Evolutionary conservation across 2,113 vertebrate genomes (phyloP).

Genomic region (Pygathrix nemaeus): DNA sequence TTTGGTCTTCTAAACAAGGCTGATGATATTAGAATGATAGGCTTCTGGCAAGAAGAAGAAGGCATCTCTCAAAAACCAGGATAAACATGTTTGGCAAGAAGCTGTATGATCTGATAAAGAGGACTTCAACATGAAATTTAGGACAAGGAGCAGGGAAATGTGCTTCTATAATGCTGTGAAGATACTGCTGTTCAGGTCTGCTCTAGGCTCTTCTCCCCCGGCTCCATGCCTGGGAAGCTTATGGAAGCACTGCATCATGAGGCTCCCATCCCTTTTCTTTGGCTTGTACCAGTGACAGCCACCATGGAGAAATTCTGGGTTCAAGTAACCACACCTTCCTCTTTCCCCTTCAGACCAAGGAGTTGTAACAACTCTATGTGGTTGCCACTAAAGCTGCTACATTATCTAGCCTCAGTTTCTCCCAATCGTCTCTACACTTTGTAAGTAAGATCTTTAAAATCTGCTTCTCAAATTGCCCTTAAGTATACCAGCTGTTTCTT

Average conservation of each 20-base stretch:
- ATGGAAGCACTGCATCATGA: too few relatives aligned
- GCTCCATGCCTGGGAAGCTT: neutral
- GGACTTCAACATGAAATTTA: neutral
- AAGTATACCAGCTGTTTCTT: neutral
- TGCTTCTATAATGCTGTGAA: neutral
- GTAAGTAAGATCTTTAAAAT: neutral
- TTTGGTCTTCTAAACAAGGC: neutral
- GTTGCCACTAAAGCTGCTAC: neutral
- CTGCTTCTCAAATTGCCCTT: neutral
- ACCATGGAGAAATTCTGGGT: neutral
- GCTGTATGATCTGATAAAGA: neutral
- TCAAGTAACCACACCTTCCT: neutral
- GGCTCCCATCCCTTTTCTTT: neutral
- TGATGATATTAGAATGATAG: neutral
- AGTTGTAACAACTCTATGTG: too few relatives aligned
- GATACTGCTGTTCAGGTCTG: neutral
- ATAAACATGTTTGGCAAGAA: conserved; percentile 3
- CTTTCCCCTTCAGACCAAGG: neutral
- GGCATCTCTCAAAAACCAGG: neutral
- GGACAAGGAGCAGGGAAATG: neutral
- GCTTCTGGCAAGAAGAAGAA: neutral
- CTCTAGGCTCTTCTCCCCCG: neutral
- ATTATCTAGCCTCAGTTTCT: neutral
- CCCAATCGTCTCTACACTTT: neutral
- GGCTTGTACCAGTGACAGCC: neutral